Conservation (phyloP, 2,797 vertebrate species). For the Masticophis lateralis region DNA sequence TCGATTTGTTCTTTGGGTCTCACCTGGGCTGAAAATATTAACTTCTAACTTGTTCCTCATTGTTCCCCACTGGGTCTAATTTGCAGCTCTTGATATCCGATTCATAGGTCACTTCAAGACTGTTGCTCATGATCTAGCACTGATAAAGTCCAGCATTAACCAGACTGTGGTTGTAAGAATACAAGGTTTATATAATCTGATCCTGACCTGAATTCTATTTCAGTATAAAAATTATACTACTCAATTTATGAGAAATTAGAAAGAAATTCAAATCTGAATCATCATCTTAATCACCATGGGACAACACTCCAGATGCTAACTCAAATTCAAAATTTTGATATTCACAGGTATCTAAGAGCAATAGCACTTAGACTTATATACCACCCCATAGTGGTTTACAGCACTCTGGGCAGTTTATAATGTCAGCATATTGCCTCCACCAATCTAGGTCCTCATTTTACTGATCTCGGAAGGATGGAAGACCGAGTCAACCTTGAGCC, state of each 20-base stretch:
- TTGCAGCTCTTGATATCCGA: neutral
- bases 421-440: neutral
- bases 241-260: neutral
- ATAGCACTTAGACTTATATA: neutral
- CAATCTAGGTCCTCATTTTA: neutral
- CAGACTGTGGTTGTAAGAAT: neutral
- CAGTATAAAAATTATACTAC: neutral
- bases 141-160: neutral
- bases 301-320: neutral
- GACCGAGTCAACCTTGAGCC: neutral
- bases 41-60: neutral
- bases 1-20: neutral
- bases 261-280: neutral
- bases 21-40: neutral
- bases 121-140: neutral
- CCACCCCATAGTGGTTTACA: neutral
- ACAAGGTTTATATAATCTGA: neutral
- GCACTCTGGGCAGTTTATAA: neutral
- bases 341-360: neutral
- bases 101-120: neutral
- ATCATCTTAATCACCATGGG: neutral
- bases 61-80: neutral
- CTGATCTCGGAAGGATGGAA: neutral
- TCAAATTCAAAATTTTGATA: neutral
- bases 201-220: neutral